Base-by-base conservation (phyloP, 2,888 invertebrate species). In the Parnassius smintheus region DNA sequence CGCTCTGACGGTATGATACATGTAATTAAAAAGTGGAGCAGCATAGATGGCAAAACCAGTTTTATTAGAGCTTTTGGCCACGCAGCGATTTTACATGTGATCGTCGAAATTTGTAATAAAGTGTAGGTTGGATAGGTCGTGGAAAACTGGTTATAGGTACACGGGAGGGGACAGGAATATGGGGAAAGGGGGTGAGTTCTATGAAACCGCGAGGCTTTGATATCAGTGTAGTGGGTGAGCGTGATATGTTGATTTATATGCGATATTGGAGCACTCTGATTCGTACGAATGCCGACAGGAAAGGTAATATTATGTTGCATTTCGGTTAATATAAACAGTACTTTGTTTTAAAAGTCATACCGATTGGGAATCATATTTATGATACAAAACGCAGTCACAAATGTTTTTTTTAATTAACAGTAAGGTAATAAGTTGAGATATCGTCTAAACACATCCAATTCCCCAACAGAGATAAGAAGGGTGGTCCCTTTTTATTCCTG, bases 11-110 rank as follows among this genome's bases (percentile, higher is more conserved):
- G 80, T 74, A 81, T 86, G 84, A 86, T 87, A 85, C 83, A 86
- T 87, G 86, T 86, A 85, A 88, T 88, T 89, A 88, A 87, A 88
- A 88, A 85, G 79, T 85, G 81, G 81, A 79, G 81, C 83, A 85
- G 73, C 78, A 76, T 77, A 75, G 75, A 71, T 70, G 56, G 51
- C 1, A 49, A 18, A 56, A 58, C 84, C 78, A 77, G 65, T 54
- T 11, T 66, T 68, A 48, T 52, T 52, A 53, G 81, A 77, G 55
- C 81, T 65, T 46, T 62, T 13, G 10, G 56, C 41, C 22, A 18
- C 46, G 53, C 42, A 46, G 46, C 13, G 41, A 59, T 46, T 10
- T 18, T 12, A n/a, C 25, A 11, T 12, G 58, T 42, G 58, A 50
- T 25, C 22, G 10, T 22, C n/a, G n/a, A 12, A 35, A 60, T 54